Percentiles rank a stretch among this genome's conserved stretches.
Conservation (phyloP, 2,797 vertebrate species). For the Enteromius argenteus region DNA sequence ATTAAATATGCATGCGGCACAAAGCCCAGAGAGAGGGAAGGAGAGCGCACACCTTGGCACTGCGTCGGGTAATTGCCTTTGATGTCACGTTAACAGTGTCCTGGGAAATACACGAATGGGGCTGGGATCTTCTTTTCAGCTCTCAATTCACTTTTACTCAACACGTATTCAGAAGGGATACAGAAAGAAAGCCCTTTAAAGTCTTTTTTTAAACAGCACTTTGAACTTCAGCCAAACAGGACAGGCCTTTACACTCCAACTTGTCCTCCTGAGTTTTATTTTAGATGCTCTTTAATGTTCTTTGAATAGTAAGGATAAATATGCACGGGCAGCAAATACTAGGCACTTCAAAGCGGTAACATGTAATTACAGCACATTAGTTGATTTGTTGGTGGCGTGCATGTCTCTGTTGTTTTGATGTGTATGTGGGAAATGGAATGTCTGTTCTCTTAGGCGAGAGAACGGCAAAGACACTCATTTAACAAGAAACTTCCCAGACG, state of each 20-base stretch:
- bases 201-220: slow-evolving; percentile 30
- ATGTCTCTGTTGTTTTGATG: slow-evolving; percentile 45
- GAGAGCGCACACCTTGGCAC: slow-evolving; percentile 50
- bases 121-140: slow-evolving; percentile 33
- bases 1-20: slow-evolving; percentile 73
- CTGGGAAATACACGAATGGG: slow-evolving; percentile 27
- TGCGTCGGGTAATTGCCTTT: slow-evolving; percentile 52
- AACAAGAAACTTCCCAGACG: slow-evolving; percentile 51
- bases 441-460: slow-evolving; percentile 69
- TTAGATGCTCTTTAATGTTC: slow-evolving; percentile 38
- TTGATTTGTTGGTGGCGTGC: slow-evolving; percentile 49
- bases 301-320: slow-evolving; percentile 40
- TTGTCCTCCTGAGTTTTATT: slow-evolving; percentile 33
- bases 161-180: slow-evolving; percentile 68
- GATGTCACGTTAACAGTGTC: slow-evolving; percentile 40
- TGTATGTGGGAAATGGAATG: slow-evolving; percentile 55
- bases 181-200: slow-evolving; percentile 58
- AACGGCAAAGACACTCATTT: slow-evolving; percentile 62
- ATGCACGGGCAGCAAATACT: slow-evolving; percentile 30
- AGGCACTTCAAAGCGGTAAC: slow-evolving; percentile 35
- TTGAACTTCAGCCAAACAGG: slow-evolving; percentile 16
- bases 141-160: slow-evolving; percentile 66
- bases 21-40: slow-evolving; percentile 59
- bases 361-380: slow-evolving; percentile 43
- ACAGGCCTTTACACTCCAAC: slow-evolving; percentile 21